Percentiles rank a stretch among this genome's conserved stretches.
Evolutionary conservation across 2,797 vertebrate genomes (phyloP).

Genomic region (Sphenodon punctatus): DNA sequence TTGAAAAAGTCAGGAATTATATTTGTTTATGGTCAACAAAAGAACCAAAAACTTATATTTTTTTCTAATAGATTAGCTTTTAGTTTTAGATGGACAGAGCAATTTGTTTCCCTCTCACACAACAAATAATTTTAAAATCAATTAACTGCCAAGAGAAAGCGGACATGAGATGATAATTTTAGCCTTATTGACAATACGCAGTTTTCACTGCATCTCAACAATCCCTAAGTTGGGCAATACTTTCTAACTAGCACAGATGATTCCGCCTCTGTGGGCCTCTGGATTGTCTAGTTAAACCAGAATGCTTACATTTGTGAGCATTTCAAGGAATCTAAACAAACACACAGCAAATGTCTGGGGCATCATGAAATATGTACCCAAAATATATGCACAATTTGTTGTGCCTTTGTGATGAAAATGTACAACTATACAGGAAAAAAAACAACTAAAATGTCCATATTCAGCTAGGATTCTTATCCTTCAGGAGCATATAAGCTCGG

Average conservation of each 20-base stretch:
- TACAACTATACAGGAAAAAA: background rate
- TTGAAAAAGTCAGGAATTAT: conserved; percentile 73
- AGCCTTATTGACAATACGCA: conserved; percentile 40
- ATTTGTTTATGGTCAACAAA: conserved; percentile 52
- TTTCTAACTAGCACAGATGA: background rate
- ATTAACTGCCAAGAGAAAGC: conserved; percentile 35
- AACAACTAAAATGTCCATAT: background rate
- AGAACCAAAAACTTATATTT: conserved; percentile 25
- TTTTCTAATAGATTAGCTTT: conserved; percentile 49
- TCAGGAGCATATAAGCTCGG: accelerated
- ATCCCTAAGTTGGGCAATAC: background rate
- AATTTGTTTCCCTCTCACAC: conserved; percentile 26
- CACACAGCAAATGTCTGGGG: background rate
- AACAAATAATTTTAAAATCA: conserved; percentile 48
- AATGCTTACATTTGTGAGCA: background rate
- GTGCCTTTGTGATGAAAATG: background rate
- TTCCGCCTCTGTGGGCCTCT: background rate
- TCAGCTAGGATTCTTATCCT: background rate
- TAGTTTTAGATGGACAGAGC: conserved; percentile 53
- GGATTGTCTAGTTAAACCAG: background rate
- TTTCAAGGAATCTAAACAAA: background rate
- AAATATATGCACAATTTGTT: background rate
- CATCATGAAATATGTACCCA: background rate
- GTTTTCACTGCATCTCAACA: conserved; percentile 27
- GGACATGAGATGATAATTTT: conserved; percentile 41